Base-by-base conservation (phyloP, 64 coral and sea anemone genomes). In the Dendrophyllia cribrosa region DNA sequence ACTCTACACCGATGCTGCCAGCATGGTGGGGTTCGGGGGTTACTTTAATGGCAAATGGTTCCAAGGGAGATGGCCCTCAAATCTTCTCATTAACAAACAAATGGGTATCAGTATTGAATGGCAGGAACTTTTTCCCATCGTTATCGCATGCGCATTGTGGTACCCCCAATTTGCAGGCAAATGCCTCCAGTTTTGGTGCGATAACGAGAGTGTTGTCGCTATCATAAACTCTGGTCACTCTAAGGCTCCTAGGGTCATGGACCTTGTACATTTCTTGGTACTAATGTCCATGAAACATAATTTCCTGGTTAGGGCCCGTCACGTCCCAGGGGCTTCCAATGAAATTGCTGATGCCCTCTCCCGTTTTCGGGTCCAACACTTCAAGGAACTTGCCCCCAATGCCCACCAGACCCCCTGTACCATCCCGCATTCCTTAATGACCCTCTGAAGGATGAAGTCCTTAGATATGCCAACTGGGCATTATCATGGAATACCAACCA, bases 181-280 rank as follows among this genome's bases (percentile, higher is more conserved):
- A 51, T 43, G 52, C 9, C 45, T 49, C 47, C 26, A 2, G 4
- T 48, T 77, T 22, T 77, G 75, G 34, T 88, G 70, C 24, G 70
- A 88, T 10, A 88, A 88, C 13, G 69, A 88, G 56, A 56, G 69
- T 49, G n/a, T n/a, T n/a, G 34, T 34, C 34, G 34, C 34, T 34
- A 34, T 34, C 34, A 76, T 88, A 4, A 88, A 88, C 22, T 74
- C 70, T 23, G 69, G 69, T 66, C 68, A 34, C 84, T 87, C 84
- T 16, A 56, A 51, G 1, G 69, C 51, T 73, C 25, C 70, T 51
- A 59, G 7, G 69, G 19, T n/a, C 23, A 34, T 73, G 55, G 55
- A 58, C 55, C 55, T 58, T 7, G 55, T 14, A 49, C 75, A 1
- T 21, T 23, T 23, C 9, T 34, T 34, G 34, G 34, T 34, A 34